These are phyloP conservation scores for Sebastes elongatus DNA, from an alignment of 2,797 vertebrate genomes.

Conservation along the genomic window DNA sequence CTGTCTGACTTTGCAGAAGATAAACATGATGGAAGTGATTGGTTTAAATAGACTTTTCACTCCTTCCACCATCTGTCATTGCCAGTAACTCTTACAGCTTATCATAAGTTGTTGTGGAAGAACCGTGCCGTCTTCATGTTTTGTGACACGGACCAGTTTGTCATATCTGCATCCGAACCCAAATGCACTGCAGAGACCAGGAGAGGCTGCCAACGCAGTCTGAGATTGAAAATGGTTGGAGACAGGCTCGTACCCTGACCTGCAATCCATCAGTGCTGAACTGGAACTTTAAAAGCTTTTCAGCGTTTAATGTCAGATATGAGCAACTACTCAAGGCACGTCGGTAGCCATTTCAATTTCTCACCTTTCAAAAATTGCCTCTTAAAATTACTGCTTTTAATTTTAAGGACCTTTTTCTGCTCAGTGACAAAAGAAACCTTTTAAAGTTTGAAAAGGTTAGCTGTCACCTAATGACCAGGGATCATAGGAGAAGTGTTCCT, in stretches of 20 bases:
- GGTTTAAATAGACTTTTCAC: conserved; percentile 22
- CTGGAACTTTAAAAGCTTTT: conserved; percentile 14
- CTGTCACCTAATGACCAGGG: neutral
- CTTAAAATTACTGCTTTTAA: conserved; percentile 1
- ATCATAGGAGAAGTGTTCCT: neutral
- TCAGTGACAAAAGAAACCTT: neutral
- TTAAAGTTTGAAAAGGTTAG: neutral
- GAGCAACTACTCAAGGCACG: neutral
- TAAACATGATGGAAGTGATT: conserved; percentile 30
- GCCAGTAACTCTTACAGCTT: conserved; percentile 21
- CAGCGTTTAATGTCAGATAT: conserved; percentile 13
- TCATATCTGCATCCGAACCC: conserved; percentile 15
- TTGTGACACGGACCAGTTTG: conserved; percentile 20
- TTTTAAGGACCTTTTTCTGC: neutral
- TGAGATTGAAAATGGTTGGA: neutral
- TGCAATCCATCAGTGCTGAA: conserved; percentile 1
- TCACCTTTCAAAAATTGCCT: neutral
- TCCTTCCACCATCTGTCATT: conserved; percentile 31
- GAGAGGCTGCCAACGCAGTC: conserved; percentile 17
- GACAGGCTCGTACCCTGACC: neutral
- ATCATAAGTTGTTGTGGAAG: conserved; percentile 26
- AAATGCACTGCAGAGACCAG: conserved; percentile 15
- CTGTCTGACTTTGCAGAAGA: neutral
- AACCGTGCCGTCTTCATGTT: conserved; percentile 11
- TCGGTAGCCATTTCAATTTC: neutral